Evolutionary conservation across 2,113 vertebrate species (phyloP).

Genomic region (Alexandromys fortis): DNA sequence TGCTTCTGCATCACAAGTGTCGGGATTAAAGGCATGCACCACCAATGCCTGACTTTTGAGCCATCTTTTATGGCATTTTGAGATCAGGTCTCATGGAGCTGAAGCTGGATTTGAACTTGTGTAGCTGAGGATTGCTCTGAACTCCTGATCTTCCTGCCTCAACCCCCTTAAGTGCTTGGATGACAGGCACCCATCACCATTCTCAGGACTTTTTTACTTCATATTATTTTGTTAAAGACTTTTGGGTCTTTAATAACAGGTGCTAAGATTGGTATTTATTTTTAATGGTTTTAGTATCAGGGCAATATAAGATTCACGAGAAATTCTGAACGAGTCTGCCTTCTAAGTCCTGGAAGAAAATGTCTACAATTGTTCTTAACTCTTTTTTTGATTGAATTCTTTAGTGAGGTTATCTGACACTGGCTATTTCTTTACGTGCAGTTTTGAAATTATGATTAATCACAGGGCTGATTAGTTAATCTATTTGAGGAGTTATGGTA

Average conservation of each 20-base stretch:
- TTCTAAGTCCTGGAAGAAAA: background rate
- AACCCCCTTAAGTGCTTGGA: background rate
- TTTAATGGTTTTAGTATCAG: background rate
- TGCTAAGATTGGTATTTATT: background rate
- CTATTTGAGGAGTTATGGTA: background rate
- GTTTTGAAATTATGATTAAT: background rate
- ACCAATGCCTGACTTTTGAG: no score
- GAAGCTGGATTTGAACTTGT: background rate
- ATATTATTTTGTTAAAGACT: conserved; percentile 2
- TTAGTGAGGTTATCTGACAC: background rate
- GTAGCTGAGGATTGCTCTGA: background rate
- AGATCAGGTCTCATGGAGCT: background rate
- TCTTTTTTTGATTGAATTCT: background rate
- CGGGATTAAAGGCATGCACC: no score
- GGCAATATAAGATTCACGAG: background rate
- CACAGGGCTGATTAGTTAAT: background rate
- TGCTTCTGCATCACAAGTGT: no score
- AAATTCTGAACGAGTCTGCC: background rate
- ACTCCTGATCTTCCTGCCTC: background rate
- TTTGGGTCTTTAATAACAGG: background rate
- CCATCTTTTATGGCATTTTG: background rate
- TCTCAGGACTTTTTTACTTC: background rate
- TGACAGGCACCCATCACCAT: background rate
- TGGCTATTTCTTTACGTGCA: background rate
- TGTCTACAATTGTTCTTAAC: background rate